Conservation (phyloP, 2,113 vertebrate species). For the Phoenicopterus ruber region DNA sequence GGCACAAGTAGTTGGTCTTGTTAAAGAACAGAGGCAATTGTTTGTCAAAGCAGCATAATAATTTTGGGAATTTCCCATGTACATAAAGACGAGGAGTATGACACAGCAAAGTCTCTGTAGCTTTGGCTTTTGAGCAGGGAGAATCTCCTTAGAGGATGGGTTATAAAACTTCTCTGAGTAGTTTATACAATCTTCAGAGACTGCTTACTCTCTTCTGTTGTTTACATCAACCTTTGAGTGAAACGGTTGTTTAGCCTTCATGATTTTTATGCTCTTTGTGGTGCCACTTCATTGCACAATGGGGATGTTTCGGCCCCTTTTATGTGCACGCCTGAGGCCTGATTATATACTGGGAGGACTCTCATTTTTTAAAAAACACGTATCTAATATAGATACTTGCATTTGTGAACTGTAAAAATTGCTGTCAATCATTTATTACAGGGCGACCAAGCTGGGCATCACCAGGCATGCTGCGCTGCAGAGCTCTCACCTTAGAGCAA, state of each 20-base stretch:
- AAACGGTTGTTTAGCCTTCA: neutral
- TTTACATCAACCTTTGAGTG: neutral
- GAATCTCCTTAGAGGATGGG: neutral
- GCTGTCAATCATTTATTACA: neutral
- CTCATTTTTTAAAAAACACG: neutral
- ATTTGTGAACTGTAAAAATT: neutral
- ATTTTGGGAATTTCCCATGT: neutral
- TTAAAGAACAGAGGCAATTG: neutral
- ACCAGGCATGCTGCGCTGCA: neutral
- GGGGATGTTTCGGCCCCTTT: neutral
- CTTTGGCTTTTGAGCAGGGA: neutral
- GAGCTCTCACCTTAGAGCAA: neutral
- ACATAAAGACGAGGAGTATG: neutral
- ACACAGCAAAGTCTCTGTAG: neutral
- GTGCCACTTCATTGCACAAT: neutral
- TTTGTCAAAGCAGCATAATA: neutral
- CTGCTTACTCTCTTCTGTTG: neutral
- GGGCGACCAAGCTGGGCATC: neutral
- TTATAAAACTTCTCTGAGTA: neutral
- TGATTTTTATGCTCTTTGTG: neutral
- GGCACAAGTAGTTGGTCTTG: neutral
- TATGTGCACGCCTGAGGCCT: neutral
- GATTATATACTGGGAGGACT: neutral
- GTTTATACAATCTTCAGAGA: neutral
- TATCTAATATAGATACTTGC: neutral